Evolutionary conservation across 2,113 vertebrate genomes (phyloP), one percentile per base, ranked within the genome.

Genomic region (Syngnathus floridae): DNA sequence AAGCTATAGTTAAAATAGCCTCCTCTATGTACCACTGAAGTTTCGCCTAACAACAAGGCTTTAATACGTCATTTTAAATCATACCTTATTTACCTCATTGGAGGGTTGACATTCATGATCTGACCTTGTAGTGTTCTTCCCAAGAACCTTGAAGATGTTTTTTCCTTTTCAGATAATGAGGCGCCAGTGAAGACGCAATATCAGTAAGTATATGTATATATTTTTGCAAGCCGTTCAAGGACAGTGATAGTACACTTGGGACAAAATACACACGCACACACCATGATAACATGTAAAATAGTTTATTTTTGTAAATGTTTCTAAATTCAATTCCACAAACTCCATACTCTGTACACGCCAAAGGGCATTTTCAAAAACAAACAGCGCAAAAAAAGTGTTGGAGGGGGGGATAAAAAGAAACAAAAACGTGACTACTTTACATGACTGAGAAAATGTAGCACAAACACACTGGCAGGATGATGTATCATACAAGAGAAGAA

Each of bases 221-320:
- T 31, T 41, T 48, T 48, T 48, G 16, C 4, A 48, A 48, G 45
- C 17, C 5, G 1, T 31, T 54, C 12, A 54, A 54, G 52, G 52
- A 26, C 22, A 55, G 22, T 48, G 17, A 48, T 19, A 6, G 45
- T 1, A 19, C 43, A 45, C 5, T 9, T 0, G 2, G 9, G 45
- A 16, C 45, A 19, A 17, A 48, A 48, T 41, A 6, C 58, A 41
- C 7, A 55, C 11, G 43, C 7, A 74, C 51, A 75, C 74, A 77
- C 65, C 22, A 26, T 36, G n/a, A 26, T 86, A 86, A 90, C 89
- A 90, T 95, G 96, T 98, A 98, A 98, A 98, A 98, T 98, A 98
- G 95, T 98, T 94, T 98, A 97, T 97, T 98, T 96, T 96, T 95
- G 95, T 97, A 98, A 98, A 97, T 98, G 95, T 93, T 96, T 94